Base-by-base conservation (phyloP, 2,113 vertebrate species). In the Origma solitaria region DNA sequence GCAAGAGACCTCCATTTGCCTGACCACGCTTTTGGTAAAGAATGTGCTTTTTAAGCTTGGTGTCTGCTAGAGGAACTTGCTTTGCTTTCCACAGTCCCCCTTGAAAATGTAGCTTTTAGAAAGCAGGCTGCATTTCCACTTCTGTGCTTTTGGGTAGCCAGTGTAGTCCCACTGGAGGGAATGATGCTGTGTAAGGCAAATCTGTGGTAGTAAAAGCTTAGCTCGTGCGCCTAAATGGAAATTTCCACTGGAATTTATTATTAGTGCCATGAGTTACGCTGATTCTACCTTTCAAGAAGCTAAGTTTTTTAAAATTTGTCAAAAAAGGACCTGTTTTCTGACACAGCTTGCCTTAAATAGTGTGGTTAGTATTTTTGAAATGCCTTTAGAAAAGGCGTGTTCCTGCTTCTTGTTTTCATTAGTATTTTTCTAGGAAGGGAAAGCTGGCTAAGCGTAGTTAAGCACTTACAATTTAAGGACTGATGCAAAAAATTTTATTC, bases 191-290 rank as follows among this genome's bases (percentile, higher is more conserved):
- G 45, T 24, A 60, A 87, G 44, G 49, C 53, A 51, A 23, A 75
- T 22, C n/a, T 0, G 0, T 51, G 17, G 31, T 49, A 57, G 13
- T 37, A n/a, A 40, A 71, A 64, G 10, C 37, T 68, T 53, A 79
- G 38, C 9, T 12, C 11, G 2, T 9, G 2, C 13, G 2, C 15
- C 27, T 82, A 47, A 72, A 54, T 54, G 23, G 42, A 65, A 38
- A 24, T 33, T 80, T 72, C 33, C 7, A 10, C 15, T 33, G 31
- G 13, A 57, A 75, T 42, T 20, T 50, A 8, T 60, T 80, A 16
- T 38, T 68, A 51, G 22, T 56, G 37, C 2, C 1, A 15, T 4
- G 2, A 50, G 3, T 87, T 60, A 40, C 1, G 8, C 31, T 84
- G 35, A 31, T 62, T 56, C 11, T 90, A 5, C 20, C 25, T 57